Base-by-base conservation (phyloP, 2,113 vertebrate species). In the Uropsilus gracilis region DNA sequence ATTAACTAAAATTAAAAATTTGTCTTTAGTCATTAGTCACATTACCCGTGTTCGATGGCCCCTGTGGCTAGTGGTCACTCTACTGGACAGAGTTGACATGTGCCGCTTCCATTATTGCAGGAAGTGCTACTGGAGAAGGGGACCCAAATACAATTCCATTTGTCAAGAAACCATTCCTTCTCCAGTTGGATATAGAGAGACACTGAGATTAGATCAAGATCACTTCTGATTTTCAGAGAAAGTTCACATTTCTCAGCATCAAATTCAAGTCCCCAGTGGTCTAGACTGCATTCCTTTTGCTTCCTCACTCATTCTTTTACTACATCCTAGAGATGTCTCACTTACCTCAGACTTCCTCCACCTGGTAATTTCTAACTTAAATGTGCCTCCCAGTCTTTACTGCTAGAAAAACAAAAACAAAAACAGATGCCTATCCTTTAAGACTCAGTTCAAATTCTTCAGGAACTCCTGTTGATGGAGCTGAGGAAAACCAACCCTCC, bases 391-490 rank as follows among this genome's bases (percentile, higher is more conserved):
- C 20, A 64, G n/a, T 34, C 24, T 89, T 61, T 46, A 37, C 50
- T 63, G 68, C 9, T 18, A 61, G 53, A 28, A 44, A 63, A 73
- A 61, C n/a, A n/a, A n/a, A n/a, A n/a, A n/a, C n/a, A n/a, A 57
- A 68, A 80, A 37, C 34, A 24, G n/a, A 64, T 18, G 14, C 9
- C n/a, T 26, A 0, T 44, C 17, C 28, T 75, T 90, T 76, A 73
- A 44, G 44, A 34, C 18, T 57, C 37, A 26, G 37, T 66, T 55
- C 34, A 46, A 5, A 44, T n/a, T 78, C 30, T 53, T 94, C 57
- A 8, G 2, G 0, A 5, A 55, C 8, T 28, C 44, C 12, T 37
- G 4, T 28, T 34, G 28, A 53, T 4, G 7, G 24, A 17, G 32
- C 46, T 17, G 12, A 17, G 39, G 22, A 82, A 90, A 22, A 7